phyloP scores from a whole-genome alignment of 2,797 vertebrate species.

The Eulemur coronatus region DNA sequence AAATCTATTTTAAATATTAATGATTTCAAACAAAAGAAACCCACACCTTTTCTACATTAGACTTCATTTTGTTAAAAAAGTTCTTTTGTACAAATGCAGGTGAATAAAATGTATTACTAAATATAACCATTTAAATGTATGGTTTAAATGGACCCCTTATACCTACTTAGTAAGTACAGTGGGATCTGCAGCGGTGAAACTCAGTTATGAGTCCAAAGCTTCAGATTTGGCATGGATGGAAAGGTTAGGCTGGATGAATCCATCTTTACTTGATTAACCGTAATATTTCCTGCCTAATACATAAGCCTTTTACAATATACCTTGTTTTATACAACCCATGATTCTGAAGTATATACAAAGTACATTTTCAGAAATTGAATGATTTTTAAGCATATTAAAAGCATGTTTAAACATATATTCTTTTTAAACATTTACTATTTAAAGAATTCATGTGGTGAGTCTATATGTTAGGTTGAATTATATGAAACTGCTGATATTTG shows the following conservation, averaged over 20 bases:
- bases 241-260: conserved; percentile 43
- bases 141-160: conserved; percentile 3
- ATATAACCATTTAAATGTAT: conserved; percentile 45
- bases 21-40: conserved; percentile 50
- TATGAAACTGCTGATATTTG: background rate
- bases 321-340: conserved; percentile 38
- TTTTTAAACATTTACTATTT: conserved; percentile 19
- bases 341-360: conserved; percentile 35
- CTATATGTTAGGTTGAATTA: conserved; percentile 25
- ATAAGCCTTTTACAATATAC: conserved; percentile 40
- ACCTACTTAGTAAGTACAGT: conserved; percentile 45
- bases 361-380: conserved; percentile 30
- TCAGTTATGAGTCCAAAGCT: conserved; percentile 50
- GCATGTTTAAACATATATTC: background rate
- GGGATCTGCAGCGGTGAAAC: background rate
- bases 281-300: conserved; percentile 43
- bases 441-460: conserved; percentile 16
- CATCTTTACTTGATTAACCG: conserved; percentile 29
- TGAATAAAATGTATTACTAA: conserved; percentile 57
- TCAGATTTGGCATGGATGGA: conserved; percentile 60
- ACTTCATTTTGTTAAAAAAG: conserved; percentile 52
- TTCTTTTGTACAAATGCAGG: conserved; percentile 47
- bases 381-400: conserved; percentile 19
- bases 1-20: conserved; percentile 49
- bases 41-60: background rate